Conservation (phyloP, 1,140 invertebrate genomes). For the Drosophila suzukii region DNA sequence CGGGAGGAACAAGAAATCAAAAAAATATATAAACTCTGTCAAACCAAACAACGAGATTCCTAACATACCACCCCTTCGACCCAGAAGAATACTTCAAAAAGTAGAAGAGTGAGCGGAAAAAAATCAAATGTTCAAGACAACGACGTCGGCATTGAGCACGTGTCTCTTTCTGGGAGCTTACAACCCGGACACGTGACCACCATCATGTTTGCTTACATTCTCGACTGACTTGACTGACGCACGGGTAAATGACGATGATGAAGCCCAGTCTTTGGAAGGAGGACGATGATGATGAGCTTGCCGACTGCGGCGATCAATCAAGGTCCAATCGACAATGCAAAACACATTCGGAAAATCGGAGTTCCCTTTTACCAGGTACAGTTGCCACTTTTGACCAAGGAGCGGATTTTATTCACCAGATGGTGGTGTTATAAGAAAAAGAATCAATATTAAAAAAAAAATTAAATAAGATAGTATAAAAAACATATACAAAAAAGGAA, state of each 20-base stretch:
- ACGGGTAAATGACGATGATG: slow-evolving; percentile 66
- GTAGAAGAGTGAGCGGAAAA: slow-evolving; percentile 26
- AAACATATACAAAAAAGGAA: background rate
- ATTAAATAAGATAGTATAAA: background rate
- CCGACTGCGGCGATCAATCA: slow-evolving; percentile 63
- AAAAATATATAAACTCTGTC: slow-evolving; percentile 36
- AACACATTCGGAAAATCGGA: slow-evolving; percentile 17
- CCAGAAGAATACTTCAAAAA: slow-evolving; percentile 55
- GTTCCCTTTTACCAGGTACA: slow-evolving; percentile 40
- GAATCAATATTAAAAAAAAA: background rate
- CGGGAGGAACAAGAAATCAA: slow-evolving; percentile 45
- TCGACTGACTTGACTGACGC: slow-evolving; percentile 73
- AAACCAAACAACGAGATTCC: slow-evolving; percentile 2
- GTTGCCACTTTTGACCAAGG: slow-evolving; percentile 32
- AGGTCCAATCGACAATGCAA: slow-evolving; percentile 40
- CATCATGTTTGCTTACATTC: slow-evolving; percentile 83
- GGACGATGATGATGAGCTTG: slow-evolving; percentile 23
- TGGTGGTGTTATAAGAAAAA: background rate
- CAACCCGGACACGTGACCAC: slow-evolving; percentile 75
- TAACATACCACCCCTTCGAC: slow-evolving; percentile 24
- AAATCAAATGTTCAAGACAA: slow-evolving; percentile 74
- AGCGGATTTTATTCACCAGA: background rate
- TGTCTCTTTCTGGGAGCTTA: slow-evolving; percentile 72
- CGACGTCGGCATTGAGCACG: slow-evolving; percentile 67
- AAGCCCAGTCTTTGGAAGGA: slow-evolving; percentile 10